phyloP scores from a whole-genome alignment of 1,140 invertebrate species.

The Papilio xuthus region DNA sequence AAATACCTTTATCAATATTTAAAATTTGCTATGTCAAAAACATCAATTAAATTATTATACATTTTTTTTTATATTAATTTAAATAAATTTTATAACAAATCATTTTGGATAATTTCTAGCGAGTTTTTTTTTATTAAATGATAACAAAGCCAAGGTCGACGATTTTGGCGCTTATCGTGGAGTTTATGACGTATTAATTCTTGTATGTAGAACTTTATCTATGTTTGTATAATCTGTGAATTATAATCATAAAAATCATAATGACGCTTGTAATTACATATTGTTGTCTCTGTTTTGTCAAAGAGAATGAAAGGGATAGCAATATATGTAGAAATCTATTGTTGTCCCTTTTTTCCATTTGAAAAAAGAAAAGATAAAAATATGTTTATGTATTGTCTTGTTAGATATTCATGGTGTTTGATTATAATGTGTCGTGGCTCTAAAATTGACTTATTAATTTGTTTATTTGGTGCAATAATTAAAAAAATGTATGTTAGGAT shows the following conservation, averaged over 20 bases:
- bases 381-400: background rate
- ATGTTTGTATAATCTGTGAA: background rate
- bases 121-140: background rate
- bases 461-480: conserved; percentile 19
- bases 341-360: no score
- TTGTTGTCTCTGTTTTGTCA: no score
- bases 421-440: background rate
- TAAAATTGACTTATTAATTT: background rate
- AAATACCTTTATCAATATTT: no score
- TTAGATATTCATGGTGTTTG: background rate
- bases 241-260: background rate
- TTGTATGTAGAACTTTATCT: conserved; percentile 2
- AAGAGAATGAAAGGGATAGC: no score
- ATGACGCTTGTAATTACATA: background rate
- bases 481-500: background rate
- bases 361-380: background rate
- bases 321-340: no score
- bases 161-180: background rate
- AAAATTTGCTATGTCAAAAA: no score
- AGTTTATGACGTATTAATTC: background rate
- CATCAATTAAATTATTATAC: no score
- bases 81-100: no score
- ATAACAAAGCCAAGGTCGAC: background rate
- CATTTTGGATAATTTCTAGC: background rate
- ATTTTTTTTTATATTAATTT: no score